Percentiles rank a stretch among this genome's conserved stretches.
phyloP scores from a whole-genome alignment of 1,140 invertebrate species.

The Galleria mellonella region DNA sequence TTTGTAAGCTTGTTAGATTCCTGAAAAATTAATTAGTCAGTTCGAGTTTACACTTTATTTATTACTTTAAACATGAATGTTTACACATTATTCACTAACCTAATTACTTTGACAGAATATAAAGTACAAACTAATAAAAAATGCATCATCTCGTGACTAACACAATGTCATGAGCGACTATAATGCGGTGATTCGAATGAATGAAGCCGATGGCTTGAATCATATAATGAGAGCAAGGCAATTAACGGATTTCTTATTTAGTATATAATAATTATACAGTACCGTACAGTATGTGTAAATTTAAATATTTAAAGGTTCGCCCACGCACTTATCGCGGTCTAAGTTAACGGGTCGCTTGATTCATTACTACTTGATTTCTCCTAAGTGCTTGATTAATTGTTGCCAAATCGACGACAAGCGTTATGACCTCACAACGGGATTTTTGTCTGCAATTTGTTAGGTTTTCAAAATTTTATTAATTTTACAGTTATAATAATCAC shows the following conservation, averaged over 20 bases:
- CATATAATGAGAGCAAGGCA: conserved; percentile 28
- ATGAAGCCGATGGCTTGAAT: conserved; percentile 4
- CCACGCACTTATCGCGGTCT: not conserved
- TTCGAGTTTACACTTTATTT: not conserved
- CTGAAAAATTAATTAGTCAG: no score
- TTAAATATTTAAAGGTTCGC: conserved; percentile 10
- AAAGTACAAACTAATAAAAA: not conserved
- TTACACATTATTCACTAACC: conserved; percentile 4
- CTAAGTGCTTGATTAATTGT: conserved; percentile 3
- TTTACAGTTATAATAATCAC: no score
- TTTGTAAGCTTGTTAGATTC: no score
- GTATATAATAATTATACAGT: conserved; percentile 9
- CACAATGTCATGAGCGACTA: no score
- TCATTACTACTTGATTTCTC: not conserved
- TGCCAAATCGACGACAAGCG: no score
- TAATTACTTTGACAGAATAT: not conserved
- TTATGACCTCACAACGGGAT: no score
- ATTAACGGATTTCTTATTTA: conserved; percentile 33
- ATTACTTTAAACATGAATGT: no score
- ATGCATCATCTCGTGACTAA: not conserved
- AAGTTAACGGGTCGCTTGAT: conserved; percentile 2
- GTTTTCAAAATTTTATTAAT: no score
- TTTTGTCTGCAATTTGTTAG: no score
- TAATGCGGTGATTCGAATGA: conserved; percentile 5
- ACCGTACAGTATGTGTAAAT: not conserved